Evolutionary conservation across 2,113 vertebrate species (phyloP).

Genomic region (Pseudonaja textilis): DNA sequence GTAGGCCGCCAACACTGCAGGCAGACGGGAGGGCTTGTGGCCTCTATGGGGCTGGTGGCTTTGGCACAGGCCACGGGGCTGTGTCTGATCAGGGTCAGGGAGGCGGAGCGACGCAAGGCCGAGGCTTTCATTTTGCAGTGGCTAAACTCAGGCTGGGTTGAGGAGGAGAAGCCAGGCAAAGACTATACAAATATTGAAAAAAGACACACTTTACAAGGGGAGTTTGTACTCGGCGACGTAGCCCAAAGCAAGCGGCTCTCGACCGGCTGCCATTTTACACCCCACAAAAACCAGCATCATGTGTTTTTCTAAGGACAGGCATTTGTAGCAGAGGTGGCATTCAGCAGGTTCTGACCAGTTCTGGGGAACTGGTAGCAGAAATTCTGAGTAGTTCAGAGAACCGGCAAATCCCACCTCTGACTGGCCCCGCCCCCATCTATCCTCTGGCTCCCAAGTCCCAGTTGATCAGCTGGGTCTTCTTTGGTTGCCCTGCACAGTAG

Average conservation of each 20-base stretch:
- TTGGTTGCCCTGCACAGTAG: too few relatives aligned
- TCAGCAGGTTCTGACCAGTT: too few relatives aligned
- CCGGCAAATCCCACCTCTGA: too few relatives aligned
- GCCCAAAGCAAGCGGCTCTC: neutral
- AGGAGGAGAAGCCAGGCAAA: conserved; percentile 70
- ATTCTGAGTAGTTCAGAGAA: too few relatives aligned
- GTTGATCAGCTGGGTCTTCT: too few relatives aligned
- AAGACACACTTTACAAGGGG: conserved; percentile 69
- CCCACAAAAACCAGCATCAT: neutral
- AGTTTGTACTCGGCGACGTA: conserved; percentile 16
- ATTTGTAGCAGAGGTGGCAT: too few relatives aligned
- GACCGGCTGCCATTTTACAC: neutral
- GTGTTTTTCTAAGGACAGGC: neutral
- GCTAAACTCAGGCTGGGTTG: conserved; percentile 80
- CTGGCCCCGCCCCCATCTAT: too few relatives aligned
- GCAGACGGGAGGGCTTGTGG: conserved; percentile 76
- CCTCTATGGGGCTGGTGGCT: conserved; percentile 69
- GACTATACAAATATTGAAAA: conserved; percentile 79
- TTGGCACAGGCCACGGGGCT: conserved; percentile 79
- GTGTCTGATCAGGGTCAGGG: conserved; percentile 79
- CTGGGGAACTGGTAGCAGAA: too few relatives aligned
- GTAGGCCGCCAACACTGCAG: conserved; percentile 80
- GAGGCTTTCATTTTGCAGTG: conserved; percentile 80
- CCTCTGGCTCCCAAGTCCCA: too few relatives aligned
- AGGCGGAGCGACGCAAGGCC: conserved; percentile 77